A percentile compares a stretch with the other conserved stretches of the same genome.
These are phyloP conservation scores for Tamandua tetradactyla DNA, from an alignment of 2,797 vertebrate species.

Conservation along the genomic window DNA sequence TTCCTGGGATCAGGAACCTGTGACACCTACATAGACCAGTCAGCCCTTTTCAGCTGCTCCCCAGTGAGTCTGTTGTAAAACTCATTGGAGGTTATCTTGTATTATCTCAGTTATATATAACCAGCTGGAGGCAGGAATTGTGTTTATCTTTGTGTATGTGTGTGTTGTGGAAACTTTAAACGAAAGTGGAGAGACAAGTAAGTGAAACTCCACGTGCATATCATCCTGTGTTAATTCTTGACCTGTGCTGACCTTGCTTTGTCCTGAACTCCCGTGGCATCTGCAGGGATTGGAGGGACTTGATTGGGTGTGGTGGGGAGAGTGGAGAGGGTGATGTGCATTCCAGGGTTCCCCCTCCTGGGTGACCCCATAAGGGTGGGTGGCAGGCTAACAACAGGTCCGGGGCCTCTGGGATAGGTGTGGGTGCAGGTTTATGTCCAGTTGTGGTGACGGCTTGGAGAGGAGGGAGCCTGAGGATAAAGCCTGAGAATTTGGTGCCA, in stretches of 20 bases:
- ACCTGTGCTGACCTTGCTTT: too few relatives aligned
- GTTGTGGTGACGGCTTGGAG: neutral
- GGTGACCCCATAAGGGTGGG: too few relatives aligned
- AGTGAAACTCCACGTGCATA: accelerated
- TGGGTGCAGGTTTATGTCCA: neutral
- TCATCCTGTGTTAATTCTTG: too few relatives aligned
- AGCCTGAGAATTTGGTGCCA: neutral
- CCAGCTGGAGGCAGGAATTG: neutral
- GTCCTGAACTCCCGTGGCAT: too few relatives aligned
- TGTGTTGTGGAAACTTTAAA: neutral
- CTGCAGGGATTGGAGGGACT: neutral
- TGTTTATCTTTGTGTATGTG: neutral
- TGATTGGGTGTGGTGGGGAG: neutral
- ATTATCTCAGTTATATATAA: neutral
- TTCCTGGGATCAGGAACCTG: neutral
- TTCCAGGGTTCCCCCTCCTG: too few relatives aligned
- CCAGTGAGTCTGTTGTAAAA: neutral
- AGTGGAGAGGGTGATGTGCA: neutral
- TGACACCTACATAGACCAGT: too few relatives aligned
- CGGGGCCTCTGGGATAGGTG: neutral
- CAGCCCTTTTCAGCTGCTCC: neutral
- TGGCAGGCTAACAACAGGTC: neutral
- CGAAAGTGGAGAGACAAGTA: neutral
- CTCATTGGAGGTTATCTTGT: neutral
- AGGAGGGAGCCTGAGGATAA: neutral